Evolutionary conservation across 2,888 invertebrate species (phyloP).

Genomic region (Chouioia cunea): DNA sequence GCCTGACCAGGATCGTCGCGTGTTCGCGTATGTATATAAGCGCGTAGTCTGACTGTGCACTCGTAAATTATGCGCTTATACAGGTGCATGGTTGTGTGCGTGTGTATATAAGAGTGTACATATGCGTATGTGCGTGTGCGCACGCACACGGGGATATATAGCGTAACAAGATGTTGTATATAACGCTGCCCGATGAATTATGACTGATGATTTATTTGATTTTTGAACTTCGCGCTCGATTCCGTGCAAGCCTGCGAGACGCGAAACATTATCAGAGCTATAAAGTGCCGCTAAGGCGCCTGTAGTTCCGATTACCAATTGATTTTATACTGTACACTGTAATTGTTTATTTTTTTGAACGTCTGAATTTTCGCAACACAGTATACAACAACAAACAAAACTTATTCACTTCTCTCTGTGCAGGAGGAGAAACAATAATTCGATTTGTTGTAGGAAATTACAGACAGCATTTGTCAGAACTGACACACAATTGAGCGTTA

Average conservation of each 20-base stretch:
- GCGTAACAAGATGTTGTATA: slow-evolving; percentile 41
- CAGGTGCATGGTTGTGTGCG: background rate
- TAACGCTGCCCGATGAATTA: slow-evolving; percentile 41
- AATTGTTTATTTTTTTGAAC: slow-evolving; percentile 33
- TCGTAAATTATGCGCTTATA: slow-evolving; percentile 41
- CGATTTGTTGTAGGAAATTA: too few relatives aligned
- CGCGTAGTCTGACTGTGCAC: slow-evolving; percentile 5
- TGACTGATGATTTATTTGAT: slow-evolving; percentile 42
- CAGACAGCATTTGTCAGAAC: too few relatives aligned
- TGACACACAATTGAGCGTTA: background rate
- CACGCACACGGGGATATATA: slow-evolving; percentile 22
- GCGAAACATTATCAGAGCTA: background rate
- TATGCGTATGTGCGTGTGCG: background rate
- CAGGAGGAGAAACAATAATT: too few relatives aligned
- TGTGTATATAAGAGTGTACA: slow-evolving; percentile 6
- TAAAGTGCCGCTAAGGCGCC: background rate
- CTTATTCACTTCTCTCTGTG: too few relatives aligned
- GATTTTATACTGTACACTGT: slow-evolving; percentile 34
- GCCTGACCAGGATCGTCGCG: slow-evolving; percentile 26
- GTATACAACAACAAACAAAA: too few relatives aligned
- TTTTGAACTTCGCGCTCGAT: slow-evolving; percentile 31
- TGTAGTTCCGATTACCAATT: slow-evolving; percentile 18
- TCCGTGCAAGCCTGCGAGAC: background rate
- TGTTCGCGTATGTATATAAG: slow-evolving; percentile 41
- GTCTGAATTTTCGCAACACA: too few relatives aligned